These are phyloP conservation scores for Magallana ariakensis DNA, from an alignment of 1,140 invertebrate genomes.

Conservation along the genomic window DNA sequence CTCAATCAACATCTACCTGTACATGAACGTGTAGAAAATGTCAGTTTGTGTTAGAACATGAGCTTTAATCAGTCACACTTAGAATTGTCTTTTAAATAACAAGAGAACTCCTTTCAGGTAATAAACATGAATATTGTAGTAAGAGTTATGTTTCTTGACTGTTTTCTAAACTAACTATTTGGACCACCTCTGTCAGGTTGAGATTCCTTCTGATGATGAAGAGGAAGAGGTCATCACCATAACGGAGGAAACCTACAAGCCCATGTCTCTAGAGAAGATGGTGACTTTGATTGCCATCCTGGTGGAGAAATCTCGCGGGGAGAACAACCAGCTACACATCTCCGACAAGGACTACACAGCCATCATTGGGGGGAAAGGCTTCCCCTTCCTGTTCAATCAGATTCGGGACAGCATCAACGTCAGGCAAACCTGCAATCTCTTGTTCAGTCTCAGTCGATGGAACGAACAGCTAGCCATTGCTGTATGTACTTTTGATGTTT, in stretches of 20 bases:
- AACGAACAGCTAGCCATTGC: conserved; percentile 89
- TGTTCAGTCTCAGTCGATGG: conserved; percentile 93
- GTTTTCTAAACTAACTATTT: too few relatives aligned
- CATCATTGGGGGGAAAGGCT: conserved; percentile 93
- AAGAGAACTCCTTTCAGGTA: too few relatives aligned
- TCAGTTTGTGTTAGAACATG: too few relatives aligned
- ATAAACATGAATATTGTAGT: too few relatives aligned
- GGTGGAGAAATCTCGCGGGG: conserved; percentile 90
- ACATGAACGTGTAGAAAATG: too few relatives aligned
- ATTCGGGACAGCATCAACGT: conserved; percentile 95
- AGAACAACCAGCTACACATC: conserved; percentile 87
- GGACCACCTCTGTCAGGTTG: conserved; percentile 71
- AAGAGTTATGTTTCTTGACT: too few relatives aligned
- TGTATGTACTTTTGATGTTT: conserved; percentile 64
- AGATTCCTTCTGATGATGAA: conserved; percentile 85
- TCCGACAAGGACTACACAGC: conserved; percentile 89
- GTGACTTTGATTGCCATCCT: conserved; percentile 92
- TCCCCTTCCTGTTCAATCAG: conserved; percentile 96
- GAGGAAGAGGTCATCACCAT: conserved; percentile 83
- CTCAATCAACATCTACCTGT: too few relatives aligned
- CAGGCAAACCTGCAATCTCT: conserved; percentile 93
- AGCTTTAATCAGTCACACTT: too few relatives aligned
- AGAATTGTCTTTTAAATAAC: too few relatives aligned
- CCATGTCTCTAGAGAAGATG: conserved; percentile 97
- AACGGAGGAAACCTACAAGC: conserved; percentile 88